Evolutionary conservation across 64 coral and sea anemone genomes (phyloP).

Genomic region (Dendronephthya gigantea): DNA sequence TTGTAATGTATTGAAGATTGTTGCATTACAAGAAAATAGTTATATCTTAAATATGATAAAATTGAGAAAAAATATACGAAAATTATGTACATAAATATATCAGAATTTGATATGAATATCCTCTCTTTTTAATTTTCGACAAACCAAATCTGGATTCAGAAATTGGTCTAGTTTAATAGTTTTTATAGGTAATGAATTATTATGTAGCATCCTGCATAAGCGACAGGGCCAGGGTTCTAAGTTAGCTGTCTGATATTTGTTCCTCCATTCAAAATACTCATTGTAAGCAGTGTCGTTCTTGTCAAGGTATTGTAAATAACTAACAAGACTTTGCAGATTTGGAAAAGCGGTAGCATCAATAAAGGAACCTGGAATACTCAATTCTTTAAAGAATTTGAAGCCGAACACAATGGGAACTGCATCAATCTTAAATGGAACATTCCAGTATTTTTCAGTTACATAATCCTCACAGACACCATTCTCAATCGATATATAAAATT

Average conservation of each 20-base stretch:
- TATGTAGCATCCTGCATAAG: slow-evolving; percentile 33
- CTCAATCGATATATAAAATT: slow-evolving; percentile 44
- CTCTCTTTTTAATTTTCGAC: not conserved
- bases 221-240: not conserved
- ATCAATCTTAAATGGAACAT: slow-evolving; percentile 12
- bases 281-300: slow-evolving; percentile 49
- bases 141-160: not conserved
- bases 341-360: slow-evolving; percentile 36
- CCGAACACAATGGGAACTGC: slow-evolving; percentile 46
- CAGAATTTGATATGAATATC: not conserved
- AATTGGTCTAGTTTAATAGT: slow-evolving; percentile 13
- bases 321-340: not conserved
- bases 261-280: slow-evolving; percentile 52
- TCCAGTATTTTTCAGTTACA: slow-evolving; percentile 54
- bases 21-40: too few relatives aligned
- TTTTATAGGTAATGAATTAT: slow-evolving; percentile 20
- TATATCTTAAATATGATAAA: not conserved
- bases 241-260: not conserved
- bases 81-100: not conserved
- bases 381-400: not conserved
- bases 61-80: not conserved
- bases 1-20: too few relatives aligned
- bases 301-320: slow-evolving; percentile 37
- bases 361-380: slow-evolving; percentile 39
- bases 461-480: slow-evolving; percentile 41